These are phyloP conservation scores for Henricia sp. DNA, from an alignment of 53 echinoderm and acorn worm genomes.

Conservation along the genomic window DNA sequence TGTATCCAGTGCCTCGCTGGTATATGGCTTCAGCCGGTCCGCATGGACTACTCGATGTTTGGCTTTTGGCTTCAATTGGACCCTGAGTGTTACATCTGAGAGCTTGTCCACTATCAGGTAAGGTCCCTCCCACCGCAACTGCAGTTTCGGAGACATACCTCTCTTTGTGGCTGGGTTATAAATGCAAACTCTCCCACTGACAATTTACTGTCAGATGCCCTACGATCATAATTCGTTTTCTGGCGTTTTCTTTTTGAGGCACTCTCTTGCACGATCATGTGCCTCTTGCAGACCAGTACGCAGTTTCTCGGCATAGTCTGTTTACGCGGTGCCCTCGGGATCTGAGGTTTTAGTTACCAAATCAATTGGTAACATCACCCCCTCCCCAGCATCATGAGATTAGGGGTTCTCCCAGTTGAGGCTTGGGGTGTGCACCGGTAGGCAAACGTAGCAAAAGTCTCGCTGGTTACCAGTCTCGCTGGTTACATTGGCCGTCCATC, in stretches of 20 bases:
- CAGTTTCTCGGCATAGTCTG: background rate
- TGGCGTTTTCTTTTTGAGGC: background rate
- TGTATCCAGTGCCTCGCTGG: background rate
- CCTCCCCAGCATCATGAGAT: conserved; percentile 35
- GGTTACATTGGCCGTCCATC: conserved; percentile 1
- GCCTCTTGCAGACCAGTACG: background rate
- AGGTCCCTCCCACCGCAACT: background rate
- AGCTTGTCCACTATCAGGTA: background rate
- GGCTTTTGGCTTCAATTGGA: background rate
- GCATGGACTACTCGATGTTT: background rate
- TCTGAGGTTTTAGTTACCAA: background rate
- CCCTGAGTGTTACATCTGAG: background rate
- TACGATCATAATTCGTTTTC: conserved; percentile 32
- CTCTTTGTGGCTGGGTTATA: background rate
- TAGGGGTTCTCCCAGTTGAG: conserved; percentile 29
- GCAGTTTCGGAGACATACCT: background rate
- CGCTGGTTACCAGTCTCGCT: conserved; percentile 24
- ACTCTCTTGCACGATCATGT: conserved; percentile 30
- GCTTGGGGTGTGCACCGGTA: conserved; percentile 30
- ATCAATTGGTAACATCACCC: conserved; percentile 25
- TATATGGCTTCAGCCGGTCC: conserved; percentile 7
- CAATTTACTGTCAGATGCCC: background rate
- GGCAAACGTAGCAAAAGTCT: conserved; percentile 24
- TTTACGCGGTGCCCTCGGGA: no score
- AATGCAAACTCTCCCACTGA: conserved; percentile 1